These are phyloP conservation scores for Streblospio benedicti DNA, from an alignment of 1,140 invertebrate genomes.

Conservation along the genomic window DNA sequence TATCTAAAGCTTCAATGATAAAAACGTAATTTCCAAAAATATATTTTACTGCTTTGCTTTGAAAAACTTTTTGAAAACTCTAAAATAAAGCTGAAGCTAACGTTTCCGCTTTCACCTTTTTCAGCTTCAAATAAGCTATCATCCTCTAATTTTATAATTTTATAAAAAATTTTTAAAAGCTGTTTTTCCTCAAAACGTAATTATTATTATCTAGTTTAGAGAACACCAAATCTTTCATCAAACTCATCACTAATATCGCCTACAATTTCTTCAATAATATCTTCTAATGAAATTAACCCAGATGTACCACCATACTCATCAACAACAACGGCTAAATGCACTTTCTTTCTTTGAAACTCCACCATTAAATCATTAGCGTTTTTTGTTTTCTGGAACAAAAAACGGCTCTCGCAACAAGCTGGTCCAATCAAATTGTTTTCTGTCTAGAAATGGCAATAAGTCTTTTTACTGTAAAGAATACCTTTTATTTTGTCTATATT, in stretches of 20 bases:
- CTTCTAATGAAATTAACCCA: constrained; percentile 11
- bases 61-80: no score
- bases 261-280: constrained; percentile 14
- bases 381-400: constrained; percentile 6
- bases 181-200: no score
- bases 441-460: background rate
- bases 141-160: no score
- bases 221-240: no score
- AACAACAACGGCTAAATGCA: constrained; percentile 8
- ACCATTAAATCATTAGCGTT: background rate
- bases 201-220: no score
- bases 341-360: constrained; percentile 4
- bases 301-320: constrained; percentile 7
- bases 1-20: no score
- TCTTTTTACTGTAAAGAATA: constrained; percentile 8
- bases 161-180: no score
- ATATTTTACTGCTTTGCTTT: no score
- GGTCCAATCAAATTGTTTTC: background rate
- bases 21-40: no score
- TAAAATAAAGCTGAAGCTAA: no score
- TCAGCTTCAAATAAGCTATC: no score
- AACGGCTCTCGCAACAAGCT: background rate
- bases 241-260: constrained; percentile 10
- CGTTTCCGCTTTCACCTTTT: no score
- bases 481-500: constrained; percentile 11